Evolutionary conservation across 2,113 vertebrate species (phyloP).

Genomic region (Sorex fumeus): DNA sequence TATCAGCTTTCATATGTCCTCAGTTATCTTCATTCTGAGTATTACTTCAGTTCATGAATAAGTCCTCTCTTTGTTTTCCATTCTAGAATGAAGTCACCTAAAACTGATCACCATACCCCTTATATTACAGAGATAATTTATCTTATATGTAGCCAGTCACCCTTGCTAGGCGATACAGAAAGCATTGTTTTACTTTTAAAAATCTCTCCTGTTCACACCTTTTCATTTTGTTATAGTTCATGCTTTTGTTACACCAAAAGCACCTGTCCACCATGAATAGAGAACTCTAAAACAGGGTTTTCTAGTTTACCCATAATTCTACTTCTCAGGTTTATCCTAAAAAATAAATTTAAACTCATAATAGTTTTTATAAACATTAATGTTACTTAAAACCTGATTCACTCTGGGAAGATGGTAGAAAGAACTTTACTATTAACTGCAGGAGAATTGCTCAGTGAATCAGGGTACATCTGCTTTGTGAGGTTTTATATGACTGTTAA

Average conservation of each 20-base stretch:
- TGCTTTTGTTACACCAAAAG: neutral
- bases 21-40: neutral
- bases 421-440: neutral
- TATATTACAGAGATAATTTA: neutral
- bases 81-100: neutral
- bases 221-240: neutral
- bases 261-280: neutral
- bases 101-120: neutral
- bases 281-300: constrained; percentile 44
- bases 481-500: constrained; percentile 15
- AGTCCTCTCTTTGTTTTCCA: neutral
- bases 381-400: neutral
- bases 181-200: constrained; percentile 7
- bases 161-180: neutral
- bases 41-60: neutral
- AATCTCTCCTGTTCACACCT: neutral
- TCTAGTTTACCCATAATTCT: neutral
- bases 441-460: neutral
- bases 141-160: neutral
- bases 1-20: neutral
- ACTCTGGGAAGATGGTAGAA: neutral
- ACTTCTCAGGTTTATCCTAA: constrained; percentile 19
- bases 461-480: neutral
- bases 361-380: neutral
- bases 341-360: constrained; percentile 36